A percentile compares a stretch with the other conserved stretches of the same genome.
phyloP scores from a whole-genome alignment of 2,113 vertebrate genomes.

The Protobothrops mucrosquamatus region DNA sequence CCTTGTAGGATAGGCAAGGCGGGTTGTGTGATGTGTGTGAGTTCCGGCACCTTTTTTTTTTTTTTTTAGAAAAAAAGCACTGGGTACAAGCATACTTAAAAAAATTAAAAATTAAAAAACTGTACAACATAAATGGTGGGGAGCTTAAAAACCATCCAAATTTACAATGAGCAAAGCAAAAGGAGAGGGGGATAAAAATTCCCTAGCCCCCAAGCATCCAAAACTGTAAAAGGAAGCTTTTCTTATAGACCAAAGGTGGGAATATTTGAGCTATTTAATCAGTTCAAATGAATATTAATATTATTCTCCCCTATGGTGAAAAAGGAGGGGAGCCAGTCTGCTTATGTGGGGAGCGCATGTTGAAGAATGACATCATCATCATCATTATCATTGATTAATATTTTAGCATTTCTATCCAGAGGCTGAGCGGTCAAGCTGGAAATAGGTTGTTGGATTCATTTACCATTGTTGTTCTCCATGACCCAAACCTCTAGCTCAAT shows the following conservation, averaged over 20 bases:
- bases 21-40: no score
- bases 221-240: neutral
- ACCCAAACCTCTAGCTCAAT: neutral
- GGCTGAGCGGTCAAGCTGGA: neutral
- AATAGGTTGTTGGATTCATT: neutral
- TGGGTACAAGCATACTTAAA: neutral
- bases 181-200: neutral
- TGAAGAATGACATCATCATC: neutral
- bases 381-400: neutral
- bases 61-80: no score
- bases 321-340: neutral
- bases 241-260: neutral
- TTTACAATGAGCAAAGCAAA: neutral
- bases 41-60: no score
- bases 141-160: neutral
- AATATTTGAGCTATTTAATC: neutral
- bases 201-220: neutral
- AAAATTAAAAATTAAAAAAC: neutral
- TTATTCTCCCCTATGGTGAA: neutral
- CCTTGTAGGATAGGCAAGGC: no score
- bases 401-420: neutral
- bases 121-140: neutral
- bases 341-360: neutral
- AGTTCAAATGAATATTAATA: neutral
- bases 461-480: neutral